Evolutionary conservation across 2,888 invertebrate species (phyloP), one percentile per base, ranked within the genome.

Genomic region (Rhagonycha lutea): DNA sequence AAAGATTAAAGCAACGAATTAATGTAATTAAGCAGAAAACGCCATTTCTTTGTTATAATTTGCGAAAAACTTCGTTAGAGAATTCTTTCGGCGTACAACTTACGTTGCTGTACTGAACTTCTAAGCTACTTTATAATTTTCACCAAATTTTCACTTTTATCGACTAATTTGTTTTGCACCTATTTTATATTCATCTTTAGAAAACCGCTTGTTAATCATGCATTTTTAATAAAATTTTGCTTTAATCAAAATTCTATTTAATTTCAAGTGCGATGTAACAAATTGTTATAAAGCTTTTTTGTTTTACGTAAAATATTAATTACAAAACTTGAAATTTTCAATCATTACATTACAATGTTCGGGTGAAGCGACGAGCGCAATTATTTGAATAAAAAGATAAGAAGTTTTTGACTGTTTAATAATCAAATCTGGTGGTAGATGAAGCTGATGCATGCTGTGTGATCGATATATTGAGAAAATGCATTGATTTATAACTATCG

Each of bases 41-140:
- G 70, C 67, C 62, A 68, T 70, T 67, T 61, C 68, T 65, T 65
- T 12, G 69, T 62, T 70, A 29, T 76, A 70, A 62, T 63, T 71
- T 68, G 61, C 29, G n/a, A 26, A 68, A 72, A 72, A 60, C 47
- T 72, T 72, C 28, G 67, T 63, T 5, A 29, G 61, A 68, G 60
- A 72, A 72, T 68, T 61, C 68, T 72, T 29, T 61, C 29, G 29
- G 61, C 61, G 68, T 68, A 61, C 68, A 72, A 72, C 68, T 68
- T 47, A 47, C 61, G 68, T 67, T 72, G 68, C 68, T 68, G 47
- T 47, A 8, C 47, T 61, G 14, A 67, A 68, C 68, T 72, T 68
- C 67, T 68, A 60, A 67, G 61, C 68, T 60, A 72, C 72, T 47
- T 60, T 68, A 67, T 68, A 68, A 72, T 32, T 68, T 72, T 60